phyloP scores from a whole-genome alignment of 2,888 invertebrate species.

The Acronicta alni region DNA sequence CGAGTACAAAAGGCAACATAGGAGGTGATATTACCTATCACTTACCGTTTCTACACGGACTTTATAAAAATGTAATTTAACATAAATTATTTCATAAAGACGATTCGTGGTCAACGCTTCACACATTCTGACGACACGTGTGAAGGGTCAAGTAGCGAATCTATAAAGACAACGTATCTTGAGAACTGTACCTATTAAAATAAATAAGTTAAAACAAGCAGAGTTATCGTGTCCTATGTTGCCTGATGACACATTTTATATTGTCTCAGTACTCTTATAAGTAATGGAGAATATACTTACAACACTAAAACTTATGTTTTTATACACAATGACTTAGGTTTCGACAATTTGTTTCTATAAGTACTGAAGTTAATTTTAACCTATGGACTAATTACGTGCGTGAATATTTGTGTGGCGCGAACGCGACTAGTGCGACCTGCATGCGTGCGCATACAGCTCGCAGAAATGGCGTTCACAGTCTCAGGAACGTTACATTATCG shows the following conservation, averaged over 20 bases:
- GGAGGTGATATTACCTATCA: conserved; percentile 75
- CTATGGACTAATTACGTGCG: conserved; percentile 86
- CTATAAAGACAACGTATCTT: conserved; percentile 62
- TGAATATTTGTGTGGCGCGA: conserved; percentile 71
- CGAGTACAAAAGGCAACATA: conserved; percentile 85
- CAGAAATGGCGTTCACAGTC: conserved; percentile 64
- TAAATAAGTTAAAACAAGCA: conserved; percentile 86
- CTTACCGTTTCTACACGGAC: conserved; percentile 80
- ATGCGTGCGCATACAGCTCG: conserved; percentile 50
- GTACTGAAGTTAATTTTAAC: conserved; percentile 83
- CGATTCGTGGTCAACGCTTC: conserved; percentile 62
- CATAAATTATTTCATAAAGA: conserved; percentile 77
- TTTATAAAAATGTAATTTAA: conserved; percentile 79
- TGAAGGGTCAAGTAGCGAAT: conserved; percentile 59
- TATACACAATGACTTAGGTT: conserved; percentile 90
- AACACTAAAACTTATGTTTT: conserved; percentile 85
- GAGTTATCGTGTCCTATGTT: conserved; percentile 79
- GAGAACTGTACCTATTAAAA: conserved; percentile 74
- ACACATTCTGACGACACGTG: conserved; percentile 61
- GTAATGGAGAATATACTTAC: conserved; percentile 88
- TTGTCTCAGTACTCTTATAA: conserved; percentile 86
- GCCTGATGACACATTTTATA: conserved; percentile 79
- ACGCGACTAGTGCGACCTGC: conserved; percentile 61
- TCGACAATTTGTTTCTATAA: conserved; percentile 89
- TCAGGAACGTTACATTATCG: conserved; percentile 75